A percentile compares a stretch with the other conserved stretches of the same genome.
Conservation (phyloP, 2,113 vertebrate genomes). For the Sigmodon hispidus region DNA sequence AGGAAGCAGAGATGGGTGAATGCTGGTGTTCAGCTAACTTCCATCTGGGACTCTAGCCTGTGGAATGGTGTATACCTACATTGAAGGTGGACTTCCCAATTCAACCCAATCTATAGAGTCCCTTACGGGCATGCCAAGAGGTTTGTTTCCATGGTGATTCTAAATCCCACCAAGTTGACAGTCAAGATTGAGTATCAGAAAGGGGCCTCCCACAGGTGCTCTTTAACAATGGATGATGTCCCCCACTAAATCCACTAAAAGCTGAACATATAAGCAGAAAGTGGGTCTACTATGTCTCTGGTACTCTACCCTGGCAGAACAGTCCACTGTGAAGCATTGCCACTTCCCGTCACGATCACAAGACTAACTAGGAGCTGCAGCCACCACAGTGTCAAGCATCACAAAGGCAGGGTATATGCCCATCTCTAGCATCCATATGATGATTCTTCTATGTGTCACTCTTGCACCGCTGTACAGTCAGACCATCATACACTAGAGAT, state of each 20-base stretch:
- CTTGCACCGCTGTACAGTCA: background rate
- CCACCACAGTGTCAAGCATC: background rate
- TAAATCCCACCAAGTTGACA: background rate
- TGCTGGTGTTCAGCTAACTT: background rate
- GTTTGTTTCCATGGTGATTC: background rate
- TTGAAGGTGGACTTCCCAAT: background rate
- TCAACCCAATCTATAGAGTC: background rate
- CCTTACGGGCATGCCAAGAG: background rate
- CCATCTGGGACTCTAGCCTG: background rate
- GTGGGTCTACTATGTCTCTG: background rate
- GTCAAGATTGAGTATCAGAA: background rate
- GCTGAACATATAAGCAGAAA: background rate
- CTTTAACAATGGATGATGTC: background rate
- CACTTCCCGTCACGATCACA: background rate
- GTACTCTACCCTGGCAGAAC: too few species aligned
- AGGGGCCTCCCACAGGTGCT: background rate
- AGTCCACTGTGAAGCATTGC: too few species aligned
- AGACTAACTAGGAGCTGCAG: background rate
- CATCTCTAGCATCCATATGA: background rate
- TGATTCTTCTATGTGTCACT: background rate
- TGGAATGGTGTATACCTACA: background rate
- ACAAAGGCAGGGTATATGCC: background rate
- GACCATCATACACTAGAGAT: background rate
- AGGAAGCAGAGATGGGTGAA: background rate
- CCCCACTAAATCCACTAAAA: background rate